Conservation (phyloP, 2,888 invertebrate species). For the Campopleginae sp. region DNA sequence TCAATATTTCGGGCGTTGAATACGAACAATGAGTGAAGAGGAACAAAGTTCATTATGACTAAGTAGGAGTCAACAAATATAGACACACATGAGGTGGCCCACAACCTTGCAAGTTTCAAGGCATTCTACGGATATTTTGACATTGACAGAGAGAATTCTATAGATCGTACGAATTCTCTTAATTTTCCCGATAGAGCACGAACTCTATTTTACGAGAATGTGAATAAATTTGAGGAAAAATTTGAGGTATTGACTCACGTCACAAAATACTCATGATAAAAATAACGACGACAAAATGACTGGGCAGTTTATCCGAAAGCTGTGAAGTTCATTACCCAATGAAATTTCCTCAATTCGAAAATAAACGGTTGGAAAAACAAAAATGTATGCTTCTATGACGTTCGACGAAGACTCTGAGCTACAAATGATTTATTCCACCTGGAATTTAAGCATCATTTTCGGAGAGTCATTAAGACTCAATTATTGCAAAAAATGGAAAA, state of each 20-base stretch:
- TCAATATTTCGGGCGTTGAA: not conserved
- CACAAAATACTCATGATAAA: not conserved
- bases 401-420: too few relatives aligned
- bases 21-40: not conserved
- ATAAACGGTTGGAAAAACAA: too few relatives aligned
- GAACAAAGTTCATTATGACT: not conserved
- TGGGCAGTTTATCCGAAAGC: too few relatives aligned
- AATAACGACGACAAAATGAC: not conserved
- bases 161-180: not conserved
- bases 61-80: not conserved
- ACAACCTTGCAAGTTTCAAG: not conserved
- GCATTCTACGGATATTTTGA: not conserved
- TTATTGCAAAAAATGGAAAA: not conserved
- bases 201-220: not conserved
- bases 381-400: too few relatives aligned
- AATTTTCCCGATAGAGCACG: not conserved
- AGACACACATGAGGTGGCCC: too few relatives aligned
- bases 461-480: not conserved
- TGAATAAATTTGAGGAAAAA: not conserved
- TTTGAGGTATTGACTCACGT: not conserved
- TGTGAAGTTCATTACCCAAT: not conserved
- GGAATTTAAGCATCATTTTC: not conserved
- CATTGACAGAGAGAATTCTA: conserved; percentile 7
- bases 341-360: not conserved
- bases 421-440: not conserved